These are phyloP conservation scores for Cyrtonyx montezumae DNA, from an alignment of 2,113 vertebrate genomes.

Conservation along the genomic window DNA sequence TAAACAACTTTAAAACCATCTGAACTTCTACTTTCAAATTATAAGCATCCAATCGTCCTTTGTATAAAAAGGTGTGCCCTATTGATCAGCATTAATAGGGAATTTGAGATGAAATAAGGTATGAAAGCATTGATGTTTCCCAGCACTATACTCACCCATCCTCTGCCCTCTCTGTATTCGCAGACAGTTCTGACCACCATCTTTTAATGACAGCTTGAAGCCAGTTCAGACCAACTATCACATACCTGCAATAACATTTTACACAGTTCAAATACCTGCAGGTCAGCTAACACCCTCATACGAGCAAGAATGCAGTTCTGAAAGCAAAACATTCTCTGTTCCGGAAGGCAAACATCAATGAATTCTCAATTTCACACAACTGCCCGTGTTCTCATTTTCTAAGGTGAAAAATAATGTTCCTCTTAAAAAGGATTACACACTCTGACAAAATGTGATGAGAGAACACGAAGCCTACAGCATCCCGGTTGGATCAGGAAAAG, in stretches of 20 bases:
- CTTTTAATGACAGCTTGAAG: slow-evolving; percentile 89
- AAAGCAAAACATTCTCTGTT: not conserved
- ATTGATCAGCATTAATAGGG: not conserved
- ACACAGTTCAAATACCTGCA: not conserved
- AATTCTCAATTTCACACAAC: not conserved
- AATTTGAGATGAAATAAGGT: not conserved
- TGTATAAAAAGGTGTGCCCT: not conserved
- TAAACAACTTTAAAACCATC: not conserved
- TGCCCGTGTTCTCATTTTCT: not conserved
- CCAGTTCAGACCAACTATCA: slow-evolving; percentile 90
- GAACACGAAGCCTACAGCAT: not conserved
- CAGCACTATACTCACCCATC: slow-evolving; percentile 79
- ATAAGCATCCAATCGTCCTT: not conserved
- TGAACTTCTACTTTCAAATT: not conserved
- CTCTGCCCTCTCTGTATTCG: slow-evolving; percentile 77
- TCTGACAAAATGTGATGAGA: not conserved
- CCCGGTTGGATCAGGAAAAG: not conserved
- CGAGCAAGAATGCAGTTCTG: not conserved
- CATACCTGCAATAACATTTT: slow-evolving; percentile 83
- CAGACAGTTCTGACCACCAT: slow-evolving; percentile 88
- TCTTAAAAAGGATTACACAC: not conserved
- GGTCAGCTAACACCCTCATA: not conserved
- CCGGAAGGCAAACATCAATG: not conserved
- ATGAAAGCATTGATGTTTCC: not conserved
- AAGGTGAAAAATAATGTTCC: not conserved